phyloP scores from a whole-genome alignment of 2,888 invertebrate genomes.

The Hypena proboscidalis region DNA sequence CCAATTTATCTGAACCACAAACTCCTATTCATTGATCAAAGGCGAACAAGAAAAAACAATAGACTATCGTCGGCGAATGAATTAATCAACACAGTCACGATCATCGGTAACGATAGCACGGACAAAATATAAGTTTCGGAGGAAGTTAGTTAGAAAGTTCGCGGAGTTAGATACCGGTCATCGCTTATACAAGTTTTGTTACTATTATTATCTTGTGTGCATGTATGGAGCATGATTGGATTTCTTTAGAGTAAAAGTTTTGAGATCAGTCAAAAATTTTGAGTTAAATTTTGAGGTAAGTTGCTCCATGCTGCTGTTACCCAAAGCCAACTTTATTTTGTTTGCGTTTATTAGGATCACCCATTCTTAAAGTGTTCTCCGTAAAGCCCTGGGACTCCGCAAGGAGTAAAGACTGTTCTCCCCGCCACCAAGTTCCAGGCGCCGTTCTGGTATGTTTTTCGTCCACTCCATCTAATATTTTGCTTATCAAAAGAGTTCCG shows the following conservation, averaged over 20 bases:
- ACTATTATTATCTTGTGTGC: conserved; percentile 50
- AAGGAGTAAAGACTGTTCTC: too few species aligned
- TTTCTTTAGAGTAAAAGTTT: conserved; percentile 49
- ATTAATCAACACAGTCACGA: conserved; percentile 81
- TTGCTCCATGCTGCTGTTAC: too few species aligned
- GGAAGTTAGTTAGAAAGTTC: conserved; percentile 60
- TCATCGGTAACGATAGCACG: conserved; percentile 73
- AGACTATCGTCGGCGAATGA: conserved; percentile 53
- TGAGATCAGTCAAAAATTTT: conserved; percentile 35
- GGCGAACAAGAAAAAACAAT: conserved; percentile 64
- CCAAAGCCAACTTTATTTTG: too few species aligned
- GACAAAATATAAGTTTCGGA: conserved; percentile 64
- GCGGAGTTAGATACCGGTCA: conserved; percentile 60
- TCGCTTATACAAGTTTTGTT: conserved; percentile 59
- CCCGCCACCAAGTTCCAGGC: too few species aligned
- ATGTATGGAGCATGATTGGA: conserved; percentile 53
- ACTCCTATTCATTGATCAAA: conserved; percentile 58
- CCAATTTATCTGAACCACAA: conserved; percentile 51
- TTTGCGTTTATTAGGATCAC: too few species aligned
- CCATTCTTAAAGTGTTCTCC: too few species aligned
- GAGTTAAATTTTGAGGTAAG: too few species aligned
- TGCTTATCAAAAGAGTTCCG: too few species aligned
- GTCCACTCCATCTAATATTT: too few species aligned
- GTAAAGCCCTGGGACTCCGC: too few species aligned
- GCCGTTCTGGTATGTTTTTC: too few species aligned